Percentiles rank a stretch among this genome's conserved stretches.
Evolutionary conservation across 2,888 invertebrate genomes (phyloP).

Genomic region (Serrognathus titanus): DNA sequence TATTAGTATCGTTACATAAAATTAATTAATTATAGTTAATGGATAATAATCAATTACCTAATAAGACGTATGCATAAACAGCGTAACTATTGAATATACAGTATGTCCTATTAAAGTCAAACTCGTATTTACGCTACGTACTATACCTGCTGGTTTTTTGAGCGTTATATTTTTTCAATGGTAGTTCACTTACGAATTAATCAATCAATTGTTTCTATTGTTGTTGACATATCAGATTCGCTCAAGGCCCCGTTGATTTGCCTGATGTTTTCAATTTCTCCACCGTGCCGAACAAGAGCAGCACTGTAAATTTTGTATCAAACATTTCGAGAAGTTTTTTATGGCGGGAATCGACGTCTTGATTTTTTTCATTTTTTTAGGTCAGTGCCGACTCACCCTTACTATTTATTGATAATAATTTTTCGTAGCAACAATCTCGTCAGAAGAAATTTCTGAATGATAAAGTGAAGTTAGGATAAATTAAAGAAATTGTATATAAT

Average conservation of each 20-base stretch:
- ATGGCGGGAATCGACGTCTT: too few relatives aligned
- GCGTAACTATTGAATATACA: background rate
- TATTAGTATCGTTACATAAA: constrained; percentile 4
- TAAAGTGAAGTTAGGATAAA: background rate
- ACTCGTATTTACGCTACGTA: background rate
- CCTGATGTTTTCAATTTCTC: too few relatives aligned
- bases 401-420: too few relatives aligned
- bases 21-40: constrained; percentile 1
- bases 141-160: constrained; percentile 2
- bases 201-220: background rate
- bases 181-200: too few relatives aligned
- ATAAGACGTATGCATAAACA: constrained; percentile 1
- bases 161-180: background rate
- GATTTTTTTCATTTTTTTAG: too few relatives aligned
- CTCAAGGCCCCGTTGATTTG: background rate
- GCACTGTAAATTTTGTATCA: too few relatives aligned
- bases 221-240: background rate
- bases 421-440: too few relatives aligned
- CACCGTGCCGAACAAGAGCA: too few relatives aligned
- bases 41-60: constrained; percentile 1
- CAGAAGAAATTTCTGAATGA: too few relatives aligned
- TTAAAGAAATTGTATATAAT: constrained; percentile 5
- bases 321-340: too few relatives aligned
- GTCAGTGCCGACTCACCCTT: too few relatives aligned
- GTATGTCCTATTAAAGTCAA: background rate